phyloP scores from a whole-genome alignment of 2,888 invertebrate species.

The Synergus umbraculus region DNA sequence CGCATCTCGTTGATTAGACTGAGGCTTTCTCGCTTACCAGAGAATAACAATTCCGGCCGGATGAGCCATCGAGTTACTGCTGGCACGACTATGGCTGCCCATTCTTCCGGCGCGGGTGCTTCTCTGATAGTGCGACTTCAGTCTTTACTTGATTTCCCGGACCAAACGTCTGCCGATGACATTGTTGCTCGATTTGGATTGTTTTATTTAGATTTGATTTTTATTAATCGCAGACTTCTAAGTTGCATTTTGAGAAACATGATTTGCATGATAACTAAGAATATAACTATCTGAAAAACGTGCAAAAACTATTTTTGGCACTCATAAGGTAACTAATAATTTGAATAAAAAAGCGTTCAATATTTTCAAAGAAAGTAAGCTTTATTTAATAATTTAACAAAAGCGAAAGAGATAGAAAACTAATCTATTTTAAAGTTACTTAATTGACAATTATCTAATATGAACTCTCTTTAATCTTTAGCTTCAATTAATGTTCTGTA shows the following conservation, averaged over 20 bases:
- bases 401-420: not conserved
- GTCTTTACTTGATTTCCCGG: not conserved
- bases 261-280: too few relatives aligned
- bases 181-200: too few relatives aligned
- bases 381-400: constrained; percentile 4
- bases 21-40: constrained; percentile 18
- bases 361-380: not conserved
- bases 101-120: constrained; percentile 2
- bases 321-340: not conserved
- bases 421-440: not conserved
- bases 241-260: too few relatives aligned
- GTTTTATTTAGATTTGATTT: too few relatives aligned
- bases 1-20: constrained; percentile 50
- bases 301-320: too few relatives aligned
- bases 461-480: not conserved
- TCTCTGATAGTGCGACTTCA: constrained; percentile 17
- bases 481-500: not conserved
- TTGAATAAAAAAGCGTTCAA: not conserved
- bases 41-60: constrained; percentile 27
- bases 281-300: too few relatives aligned
- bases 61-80: constrained; percentile 1
- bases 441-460: not conserved
- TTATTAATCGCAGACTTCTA: too few relatives aligned
- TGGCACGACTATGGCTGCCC: not conserved
- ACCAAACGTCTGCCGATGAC: not conserved